These are phyloP conservation scores for Urocynchramus pylzowi DNA, from an alignment of 2,113 vertebrate genomes.

Conservation along the genomic window DNA sequence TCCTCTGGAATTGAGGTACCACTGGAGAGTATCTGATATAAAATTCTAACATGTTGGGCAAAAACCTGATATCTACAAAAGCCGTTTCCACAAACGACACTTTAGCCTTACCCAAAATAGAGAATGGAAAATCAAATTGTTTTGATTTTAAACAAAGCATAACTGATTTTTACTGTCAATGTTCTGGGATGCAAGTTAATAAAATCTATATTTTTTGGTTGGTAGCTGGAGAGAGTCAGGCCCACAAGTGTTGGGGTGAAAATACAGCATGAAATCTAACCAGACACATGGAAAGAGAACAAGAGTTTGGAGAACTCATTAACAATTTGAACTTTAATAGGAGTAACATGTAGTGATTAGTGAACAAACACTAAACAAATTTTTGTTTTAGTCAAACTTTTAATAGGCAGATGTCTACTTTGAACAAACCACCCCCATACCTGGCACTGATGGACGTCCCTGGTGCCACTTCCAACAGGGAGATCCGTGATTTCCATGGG, in stretches of 20 bases:
- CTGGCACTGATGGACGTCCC: not conserved
- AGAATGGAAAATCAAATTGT: not conserved
- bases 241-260: fast-evolving
- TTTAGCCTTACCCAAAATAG: not conserved
- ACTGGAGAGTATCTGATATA: not conserved
- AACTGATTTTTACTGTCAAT: not conserved
- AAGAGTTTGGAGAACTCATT: not conserved
- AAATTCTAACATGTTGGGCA: not conserved
- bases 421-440: not conserved
- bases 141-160: not conserved
- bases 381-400: not conserved
- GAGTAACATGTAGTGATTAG: not conserved
- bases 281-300: not conserved
- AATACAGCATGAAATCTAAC: not conserved
- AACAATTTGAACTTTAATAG: not conserved
- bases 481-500: not conserved
- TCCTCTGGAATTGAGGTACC: not conserved
- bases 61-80: not conserved
- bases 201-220: not conserved
- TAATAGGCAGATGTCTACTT: not conserved
- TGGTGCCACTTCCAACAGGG: not conserved
- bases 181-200: not conserved
- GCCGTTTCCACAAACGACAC: fast-evolving
- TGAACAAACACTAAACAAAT: not conserved
- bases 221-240: not conserved